These are phyloP conservation scores for Lacerta agilis DNA, from an alignment of 2,797 vertebrate species.

Conservation along the genomic window DNA sequence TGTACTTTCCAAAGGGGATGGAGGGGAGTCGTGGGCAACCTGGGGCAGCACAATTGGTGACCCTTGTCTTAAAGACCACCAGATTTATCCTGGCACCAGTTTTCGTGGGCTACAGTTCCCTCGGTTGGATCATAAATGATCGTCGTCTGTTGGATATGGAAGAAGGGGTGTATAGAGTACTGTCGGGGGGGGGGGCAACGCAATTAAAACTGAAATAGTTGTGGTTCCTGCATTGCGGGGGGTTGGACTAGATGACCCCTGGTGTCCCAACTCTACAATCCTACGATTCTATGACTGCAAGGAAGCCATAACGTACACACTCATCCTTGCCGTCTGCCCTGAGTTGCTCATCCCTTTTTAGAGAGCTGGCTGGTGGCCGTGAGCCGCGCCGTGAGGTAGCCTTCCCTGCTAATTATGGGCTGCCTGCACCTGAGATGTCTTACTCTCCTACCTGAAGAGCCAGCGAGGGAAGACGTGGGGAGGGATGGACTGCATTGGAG, in stretches of 20 bases:
- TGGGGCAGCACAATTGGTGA: too few relatives aligned
- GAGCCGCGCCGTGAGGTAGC: neutral
- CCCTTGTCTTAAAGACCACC: neutral
- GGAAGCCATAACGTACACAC: neutral
- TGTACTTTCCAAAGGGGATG: too few relatives aligned
- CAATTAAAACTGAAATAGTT: too few relatives aligned
- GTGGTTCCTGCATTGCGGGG: too few relatives aligned
- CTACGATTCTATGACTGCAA: neutral
- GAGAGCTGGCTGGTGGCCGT: neutral
- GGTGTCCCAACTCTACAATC: too few relatives aligned
- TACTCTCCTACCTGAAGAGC: neutral
- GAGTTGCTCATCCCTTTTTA: neutral
- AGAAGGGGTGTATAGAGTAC: neutral
- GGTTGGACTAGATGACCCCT: too few relatives aligned
- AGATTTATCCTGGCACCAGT: neutral
- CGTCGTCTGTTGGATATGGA: too few relatives aligned
- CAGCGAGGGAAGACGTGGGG: rapidly evolving
- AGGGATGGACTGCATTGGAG: neutral
- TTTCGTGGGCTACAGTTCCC: neutral
- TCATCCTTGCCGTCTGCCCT: neutral
- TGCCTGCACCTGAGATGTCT: neutral
- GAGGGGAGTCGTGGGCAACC: too few relatives aligned
- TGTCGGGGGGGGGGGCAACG: too few relatives aligned
- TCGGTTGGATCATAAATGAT: too few relatives aligned
- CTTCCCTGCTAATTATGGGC: neutral